Conservation (phyloP, 2,888 invertebrate genomes). For the Uropetala carovei region DNA sequence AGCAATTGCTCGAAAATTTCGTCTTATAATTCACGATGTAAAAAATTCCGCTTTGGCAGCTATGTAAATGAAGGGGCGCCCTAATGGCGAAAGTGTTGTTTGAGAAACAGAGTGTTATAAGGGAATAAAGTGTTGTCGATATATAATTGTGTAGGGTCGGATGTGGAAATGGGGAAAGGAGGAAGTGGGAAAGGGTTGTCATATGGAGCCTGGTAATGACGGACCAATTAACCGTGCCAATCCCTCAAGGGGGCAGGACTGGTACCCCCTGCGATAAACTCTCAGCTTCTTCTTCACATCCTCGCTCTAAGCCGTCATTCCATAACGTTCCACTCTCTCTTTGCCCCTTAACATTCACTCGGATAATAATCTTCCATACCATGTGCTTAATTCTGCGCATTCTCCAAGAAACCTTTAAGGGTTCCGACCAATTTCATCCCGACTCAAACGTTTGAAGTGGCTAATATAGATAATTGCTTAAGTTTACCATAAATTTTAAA, state of each 20-base stretch:
- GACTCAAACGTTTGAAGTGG: not conserved
- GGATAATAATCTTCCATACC: slow-evolving; percentile 26
- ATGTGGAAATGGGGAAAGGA: not conserved
- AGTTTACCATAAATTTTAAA: not conserved
- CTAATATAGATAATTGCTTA: slow-evolving; percentile 4
- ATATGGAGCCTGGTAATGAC: slow-evolving; percentile 20
- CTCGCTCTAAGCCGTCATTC: too few relatives aligned
- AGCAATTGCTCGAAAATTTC: too few relatives aligned
- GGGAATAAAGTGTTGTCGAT: too few relatives aligned
- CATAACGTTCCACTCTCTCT: too few relatives aligned
- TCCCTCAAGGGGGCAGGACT: slow-evolving; percentile 26
- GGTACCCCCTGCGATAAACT: too few relatives aligned
- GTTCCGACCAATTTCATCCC: slow-evolving; percentile 20
- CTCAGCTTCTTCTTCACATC: not conserved
- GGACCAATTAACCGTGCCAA: slow-evolving; percentile 43
- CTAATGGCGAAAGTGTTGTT: too few relatives aligned
- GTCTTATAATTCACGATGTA: too few relatives aligned
- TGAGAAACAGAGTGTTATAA: too few relatives aligned
- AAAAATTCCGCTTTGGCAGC: too few relatives aligned
- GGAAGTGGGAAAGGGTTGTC: slow-evolving; percentile 7
- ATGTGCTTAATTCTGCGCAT: not conserved
- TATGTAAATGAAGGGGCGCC: too few relatives aligned
- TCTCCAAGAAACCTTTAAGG: not conserved
- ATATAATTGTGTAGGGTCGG: too few relatives aligned
- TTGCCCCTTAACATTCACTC: not conserved